phyloP scores from a whole-genome alignment of 2,113 vertebrate genomes.

The Lamprotornis superbus region DNA sequence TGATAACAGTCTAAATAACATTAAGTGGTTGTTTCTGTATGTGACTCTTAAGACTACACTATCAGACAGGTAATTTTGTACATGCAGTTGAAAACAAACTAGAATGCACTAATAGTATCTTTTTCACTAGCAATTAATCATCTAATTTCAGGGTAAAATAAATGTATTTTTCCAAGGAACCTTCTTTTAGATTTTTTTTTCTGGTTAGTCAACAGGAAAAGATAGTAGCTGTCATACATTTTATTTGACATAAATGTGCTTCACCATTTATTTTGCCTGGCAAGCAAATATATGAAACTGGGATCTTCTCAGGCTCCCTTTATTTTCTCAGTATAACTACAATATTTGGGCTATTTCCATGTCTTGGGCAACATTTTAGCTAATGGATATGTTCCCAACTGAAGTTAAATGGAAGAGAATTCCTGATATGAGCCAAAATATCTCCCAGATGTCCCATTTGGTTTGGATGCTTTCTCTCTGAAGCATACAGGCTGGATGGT shows the following conservation, averaged over 20 bases:
- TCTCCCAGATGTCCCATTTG: slow-evolving; percentile 24
- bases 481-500: background rate
- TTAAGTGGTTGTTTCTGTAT: background rate
- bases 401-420: slow-evolving; percentile 51
- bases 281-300: background rate
- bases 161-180: background rate
- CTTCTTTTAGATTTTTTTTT: background rate
- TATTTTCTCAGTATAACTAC: slow-evolving; percentile 35
- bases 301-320: background rate
- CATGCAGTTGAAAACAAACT: background rate
- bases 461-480: slow-evolving; percentile 34
- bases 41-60: background rate
- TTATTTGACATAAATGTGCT: background rate
- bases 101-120: background rate
- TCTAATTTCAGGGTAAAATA: background rate
- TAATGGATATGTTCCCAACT: slow-evolving; percentile 43
- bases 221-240: background rate
- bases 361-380: slow-evolving; percentile 51
- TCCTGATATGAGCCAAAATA: slow-evolving; percentile 20
- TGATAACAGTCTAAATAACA: background rate
- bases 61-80: background rate
- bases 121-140: background rate
- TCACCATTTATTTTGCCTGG: slow-evolving; percentile 14
- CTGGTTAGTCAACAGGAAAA: background rate
- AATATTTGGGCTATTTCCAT: slow-evolving; percentile 42